Percentiles rank a stretch among this genome's conserved stretches.
Conservation (phyloP, 2,888 invertebrate genomes). For the Atrina japonica region DNA sequence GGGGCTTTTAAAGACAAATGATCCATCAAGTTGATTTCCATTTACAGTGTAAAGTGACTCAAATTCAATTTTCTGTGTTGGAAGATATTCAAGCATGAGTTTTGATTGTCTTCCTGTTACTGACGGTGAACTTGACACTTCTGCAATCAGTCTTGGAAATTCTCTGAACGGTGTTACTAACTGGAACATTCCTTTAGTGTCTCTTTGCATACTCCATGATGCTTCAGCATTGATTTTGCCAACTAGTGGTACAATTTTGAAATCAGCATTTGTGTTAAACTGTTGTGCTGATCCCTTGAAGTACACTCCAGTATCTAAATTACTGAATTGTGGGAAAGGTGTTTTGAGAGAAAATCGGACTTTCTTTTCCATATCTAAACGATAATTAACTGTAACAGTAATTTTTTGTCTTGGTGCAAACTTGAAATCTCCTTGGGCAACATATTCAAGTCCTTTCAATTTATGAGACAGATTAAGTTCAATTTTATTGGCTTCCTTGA, state of each 20-base stretch:
- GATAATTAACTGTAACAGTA: slow-evolving; percentile 47
- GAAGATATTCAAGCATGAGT: slow-evolving; percentile 55
- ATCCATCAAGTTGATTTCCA: slow-evolving; percentile 51
- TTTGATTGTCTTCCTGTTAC: slow-evolving; percentile 10
- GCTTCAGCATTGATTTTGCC: slow-evolving; percentile 45
- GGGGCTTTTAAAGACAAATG: slow-evolving; percentile 52
- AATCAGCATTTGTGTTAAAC: slow-evolving; percentile 50
- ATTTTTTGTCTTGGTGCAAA: slow-evolving; percentile 58
- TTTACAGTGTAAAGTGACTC: slow-evolving; percentile 49
- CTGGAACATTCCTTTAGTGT: slow-evolving; percentile 45
- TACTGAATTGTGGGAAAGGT: slow-evolving; percentile 61
- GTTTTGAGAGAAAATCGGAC: slow-evolving; percentile 54
- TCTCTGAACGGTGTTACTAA: slow-evolving; percentile 55
- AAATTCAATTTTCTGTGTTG: slow-evolving; percentile 56
- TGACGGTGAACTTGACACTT: slow-evolving; percentile 27
- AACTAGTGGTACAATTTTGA: slow-evolving; percentile 54
- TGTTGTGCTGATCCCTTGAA: slow-evolving; percentile 47
- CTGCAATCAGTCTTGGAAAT: slow-evolving; percentile 55
- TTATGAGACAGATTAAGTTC: slow-evolving; percentile 41
- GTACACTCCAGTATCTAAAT: slow-evolving; percentile 46
- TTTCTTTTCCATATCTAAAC: slow-evolving; percentile 54
- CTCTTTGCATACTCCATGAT: slow-evolving; percentile 46
- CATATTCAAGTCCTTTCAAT: slow-evolving; percentile 59
- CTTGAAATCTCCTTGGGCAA: slow-evolving; percentile 50
- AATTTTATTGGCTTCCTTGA: slow-evolving; percentile 43